Percentiles rank a stretch among this genome's conserved stretches.
Evolutionary conservation across 2,888 invertebrate species (phyloP).

Genomic region (Pterostichus madidus): DNA sequence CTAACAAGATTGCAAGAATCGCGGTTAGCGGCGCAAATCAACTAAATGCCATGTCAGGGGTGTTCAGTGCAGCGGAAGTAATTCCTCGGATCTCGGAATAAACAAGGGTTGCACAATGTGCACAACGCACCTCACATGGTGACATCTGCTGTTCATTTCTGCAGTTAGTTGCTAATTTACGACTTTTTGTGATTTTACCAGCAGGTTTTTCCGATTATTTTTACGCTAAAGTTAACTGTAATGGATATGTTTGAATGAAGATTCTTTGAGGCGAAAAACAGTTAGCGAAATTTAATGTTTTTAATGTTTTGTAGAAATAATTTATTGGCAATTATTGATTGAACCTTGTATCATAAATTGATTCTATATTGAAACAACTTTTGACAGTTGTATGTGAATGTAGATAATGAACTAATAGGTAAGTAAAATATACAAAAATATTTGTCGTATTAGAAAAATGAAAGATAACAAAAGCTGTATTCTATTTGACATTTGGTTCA

Average conservation of each 20-base stretch:
- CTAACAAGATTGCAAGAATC: conserved; percentile 60
- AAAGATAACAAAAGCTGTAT: too few relatives aligned
- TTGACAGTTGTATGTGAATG: too few relatives aligned
- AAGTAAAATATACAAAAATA: too few relatives aligned
- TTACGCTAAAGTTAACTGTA: conserved; percentile 49
- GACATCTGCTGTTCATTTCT: conserved; percentile 55
- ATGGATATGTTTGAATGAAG: conserved; percentile 39
- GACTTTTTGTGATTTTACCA: conserved; percentile 38
- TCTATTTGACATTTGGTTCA: too few relatives aligned
- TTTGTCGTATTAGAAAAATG: too few relatives aligned
- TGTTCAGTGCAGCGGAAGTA: conserved; percentile 56
- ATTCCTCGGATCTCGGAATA: conserved; percentile 42
- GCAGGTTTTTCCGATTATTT: conserved; percentile 54
- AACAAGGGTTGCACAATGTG: conserved; percentile 52
- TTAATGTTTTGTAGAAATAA: conserved; percentile 10
- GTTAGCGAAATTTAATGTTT: conserved; percentile 41
- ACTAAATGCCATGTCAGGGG: conserved; percentile 44
- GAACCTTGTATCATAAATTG: background rate
- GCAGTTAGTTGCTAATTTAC: conserved; percentile 59
- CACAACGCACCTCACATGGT: conserved; percentile 21
- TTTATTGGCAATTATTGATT: conserved; percentile 42
- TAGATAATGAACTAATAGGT: too few relatives aligned
- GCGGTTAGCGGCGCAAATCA: conserved; percentile 45
- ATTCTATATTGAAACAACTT: too few relatives aligned
- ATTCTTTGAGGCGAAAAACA: conserved; percentile 24